Evolutionary conservation across 2,888 invertebrate species (phyloP).

Genomic region (Apodemia hepburni): DNA sequence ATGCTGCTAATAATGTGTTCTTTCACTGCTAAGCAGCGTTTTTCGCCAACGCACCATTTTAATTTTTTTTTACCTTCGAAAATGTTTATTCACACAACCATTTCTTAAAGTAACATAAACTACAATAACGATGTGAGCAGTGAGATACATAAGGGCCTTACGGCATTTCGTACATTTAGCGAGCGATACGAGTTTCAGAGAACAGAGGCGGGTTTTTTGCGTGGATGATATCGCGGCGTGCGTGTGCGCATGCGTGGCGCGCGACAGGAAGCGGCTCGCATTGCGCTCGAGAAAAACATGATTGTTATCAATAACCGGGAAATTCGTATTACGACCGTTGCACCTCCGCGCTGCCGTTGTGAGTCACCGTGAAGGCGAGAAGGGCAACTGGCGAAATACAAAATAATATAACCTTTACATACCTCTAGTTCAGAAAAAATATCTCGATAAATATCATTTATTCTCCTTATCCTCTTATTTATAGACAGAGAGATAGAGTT

Average conservation of each 20-base stretch:
- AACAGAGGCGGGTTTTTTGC: conserved; percentile 1
- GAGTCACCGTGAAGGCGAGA: conserved; percentile 19
- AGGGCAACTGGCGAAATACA: conserved; percentile 18
- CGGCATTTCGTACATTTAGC: background rate
- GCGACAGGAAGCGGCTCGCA: conserved; percentile 5
- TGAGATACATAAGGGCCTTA: background rate
- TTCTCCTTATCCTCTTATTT: too few species aligned
- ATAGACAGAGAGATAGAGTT: too few species aligned
- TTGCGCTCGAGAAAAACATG: background rate
- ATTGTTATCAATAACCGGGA: conserved; percentile 9
- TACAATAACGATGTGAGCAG: too few species aligned
- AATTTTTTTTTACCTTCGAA: too few species aligned
- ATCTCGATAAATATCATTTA: background rate
- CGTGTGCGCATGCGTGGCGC: conserved; percentile 12
- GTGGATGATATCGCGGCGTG: background rate
- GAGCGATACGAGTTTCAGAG: background rate
- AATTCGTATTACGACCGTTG: background rate
- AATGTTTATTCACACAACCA: too few species aligned
- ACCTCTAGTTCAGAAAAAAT: background rate
- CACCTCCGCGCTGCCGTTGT: background rate
- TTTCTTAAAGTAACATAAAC: too few species aligned
- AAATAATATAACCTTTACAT: background rate
- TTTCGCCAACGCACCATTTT: too few species aligned
- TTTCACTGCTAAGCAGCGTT: too few species aligned
- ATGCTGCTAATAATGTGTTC: too few species aligned